Percentiles rank a stretch among this genome's conserved stretches.
Conservation (phyloP, 1,140 invertebrate genomes). For the Drosophila mauritiana region DNA sequence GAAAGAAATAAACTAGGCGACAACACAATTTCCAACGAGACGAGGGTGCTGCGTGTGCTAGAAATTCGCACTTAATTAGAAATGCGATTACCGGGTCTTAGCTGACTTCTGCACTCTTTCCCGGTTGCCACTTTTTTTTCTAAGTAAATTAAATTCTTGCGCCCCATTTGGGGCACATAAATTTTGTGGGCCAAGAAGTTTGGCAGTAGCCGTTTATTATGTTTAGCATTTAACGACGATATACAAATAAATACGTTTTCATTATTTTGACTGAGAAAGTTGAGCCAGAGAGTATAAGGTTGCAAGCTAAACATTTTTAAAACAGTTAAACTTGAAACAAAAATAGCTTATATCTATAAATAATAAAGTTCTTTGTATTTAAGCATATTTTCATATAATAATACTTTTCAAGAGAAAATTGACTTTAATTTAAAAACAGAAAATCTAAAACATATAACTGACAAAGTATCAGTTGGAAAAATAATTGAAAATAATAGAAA, state of each 20-base stretch:
- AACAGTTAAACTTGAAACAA: too few relatives aligned
- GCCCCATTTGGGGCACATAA: slow-evolving; percentile 30
- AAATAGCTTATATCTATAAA: too few relatives aligned
- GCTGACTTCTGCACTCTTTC: slow-evolving; percentile 57
- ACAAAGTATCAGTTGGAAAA: too few relatives aligned
- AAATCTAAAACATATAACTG: too few relatives aligned
- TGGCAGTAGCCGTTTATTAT: slow-evolving; percentile 1
- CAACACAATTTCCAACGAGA: slow-evolving; percentile 66
- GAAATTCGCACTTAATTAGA: slow-evolving; percentile 80
- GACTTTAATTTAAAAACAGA: too few relatives aligned
- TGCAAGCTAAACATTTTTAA: too few relatives aligned
- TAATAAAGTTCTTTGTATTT: too few relatives aligned
- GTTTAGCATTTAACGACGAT: not conserved
- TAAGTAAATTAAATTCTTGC: slow-evolving; percentile 71
- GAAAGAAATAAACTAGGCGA: slow-evolving; percentile 74
- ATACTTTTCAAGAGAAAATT: too few relatives aligned
- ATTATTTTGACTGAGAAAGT: not conserved
- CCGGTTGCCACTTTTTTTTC: slow-evolving; percentile 64
- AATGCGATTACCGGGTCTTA: slow-evolving; percentile 76
- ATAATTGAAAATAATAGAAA: too few relatives aligned
- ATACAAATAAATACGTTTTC: not conserved
- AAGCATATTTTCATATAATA: too few relatives aligned
- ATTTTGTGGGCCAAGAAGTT: slow-evolving; percentile 27
- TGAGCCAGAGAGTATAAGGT: too few relatives aligned
- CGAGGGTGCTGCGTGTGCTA: slow-evolving; percentile 33